phyloP scores from a whole-genome alignment of 2,888 invertebrate species.

The Horisme vitalbata region DNA sequence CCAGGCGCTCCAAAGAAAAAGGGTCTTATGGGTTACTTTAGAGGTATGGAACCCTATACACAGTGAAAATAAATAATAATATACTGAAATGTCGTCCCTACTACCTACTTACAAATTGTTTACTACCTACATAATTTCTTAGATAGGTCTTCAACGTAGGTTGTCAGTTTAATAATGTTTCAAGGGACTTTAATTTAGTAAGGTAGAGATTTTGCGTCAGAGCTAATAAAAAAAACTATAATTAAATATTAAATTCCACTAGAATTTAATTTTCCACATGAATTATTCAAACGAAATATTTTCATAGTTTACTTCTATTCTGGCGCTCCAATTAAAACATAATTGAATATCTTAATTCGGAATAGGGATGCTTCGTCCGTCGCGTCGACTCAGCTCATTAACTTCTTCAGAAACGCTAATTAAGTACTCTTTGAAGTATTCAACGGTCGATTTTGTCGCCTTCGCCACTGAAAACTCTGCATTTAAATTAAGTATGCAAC shows the following conservation, averaged over 20 bases:
- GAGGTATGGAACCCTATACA: too few species aligned
- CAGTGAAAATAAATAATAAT: too few species aligned
- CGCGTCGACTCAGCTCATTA: slow-evolving; percentile 61
- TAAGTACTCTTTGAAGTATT: slow-evolving; percentile 68
- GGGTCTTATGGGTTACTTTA: too few species aligned
- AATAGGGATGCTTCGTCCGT: slow-evolving; percentile 39
- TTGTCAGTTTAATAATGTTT: too few species aligned
- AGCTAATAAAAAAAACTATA: too few species aligned
- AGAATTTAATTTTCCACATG: slow-evolving; percentile 9
- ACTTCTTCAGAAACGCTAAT: slow-evolving; percentile 66
- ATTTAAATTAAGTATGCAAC: slow-evolving; percentile 62
- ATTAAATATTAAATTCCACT: background rate
- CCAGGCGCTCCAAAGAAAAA: too few species aligned
- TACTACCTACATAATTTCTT: background rate
- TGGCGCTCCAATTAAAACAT: slow-evolving; percentile 28
- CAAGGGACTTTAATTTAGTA: too few species aligned
- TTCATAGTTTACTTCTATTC: slow-evolving; percentile 19
- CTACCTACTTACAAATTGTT: background rate
- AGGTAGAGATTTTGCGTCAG: too few species aligned
- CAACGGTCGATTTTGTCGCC: slow-evolving; percentile 58
- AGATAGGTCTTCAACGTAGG: too few species aligned
- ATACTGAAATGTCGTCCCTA: too few species aligned
- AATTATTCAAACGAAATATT: slow-evolving; percentile 23
- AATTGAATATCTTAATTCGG: slow-evolving; percentile 42
- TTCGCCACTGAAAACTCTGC: slow-evolving; percentile 41